A percentile compares a stretch with the other conserved stretches of the same genome.
Evolutionary conservation across 2,888 invertebrate species (phyloP).

Genomic region (Eupithecia subfuscata): DNA sequence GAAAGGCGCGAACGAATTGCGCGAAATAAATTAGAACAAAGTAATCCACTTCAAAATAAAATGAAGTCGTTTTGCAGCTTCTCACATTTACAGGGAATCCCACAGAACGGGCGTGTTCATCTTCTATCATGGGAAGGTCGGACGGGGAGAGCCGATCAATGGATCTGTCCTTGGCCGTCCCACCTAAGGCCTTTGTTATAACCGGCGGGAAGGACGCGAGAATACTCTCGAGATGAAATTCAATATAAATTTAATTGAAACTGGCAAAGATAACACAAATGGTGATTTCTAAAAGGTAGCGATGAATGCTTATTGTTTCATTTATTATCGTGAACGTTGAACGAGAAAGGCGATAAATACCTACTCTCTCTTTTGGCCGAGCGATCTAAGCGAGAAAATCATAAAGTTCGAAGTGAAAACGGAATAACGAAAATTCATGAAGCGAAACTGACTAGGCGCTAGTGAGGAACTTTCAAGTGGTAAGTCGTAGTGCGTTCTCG

Average conservation of each 20-base stretch:
- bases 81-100: conserved; percentile 5
- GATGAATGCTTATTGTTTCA: conserved; percentile 1
- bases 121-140: conserved; percentile 13
- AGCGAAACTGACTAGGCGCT: neutral
- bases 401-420: conserved; percentile 9
- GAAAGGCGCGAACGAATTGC: conserved; percentile 4
- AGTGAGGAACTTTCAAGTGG: conserved; percentile 1
- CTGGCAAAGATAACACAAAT: neutral
- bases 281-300: neutral
- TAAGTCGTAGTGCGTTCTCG: conserved; percentile 46
- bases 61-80: neutral
- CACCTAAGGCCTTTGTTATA: conserved; percentile 3
- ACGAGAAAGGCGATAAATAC: conserved; percentile 10
- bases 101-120: neutral
- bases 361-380: conserved; percentile 1
- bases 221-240: neutral
- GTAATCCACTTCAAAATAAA: conserved; percentile 7
- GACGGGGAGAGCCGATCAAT: conserved; percentile 22
- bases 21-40: conserved; percentile 4
- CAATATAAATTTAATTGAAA: neutral
- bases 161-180: conserved; percentile 16
- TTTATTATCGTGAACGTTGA: conserved; percentile 1
- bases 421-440: neutral
- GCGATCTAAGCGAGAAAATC: neutral
- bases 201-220: conserved; percentile 4